phyloP scores from a whole-genome alignment of 2,888 invertebrate species.

The Drosophila lutescens region DNA sequence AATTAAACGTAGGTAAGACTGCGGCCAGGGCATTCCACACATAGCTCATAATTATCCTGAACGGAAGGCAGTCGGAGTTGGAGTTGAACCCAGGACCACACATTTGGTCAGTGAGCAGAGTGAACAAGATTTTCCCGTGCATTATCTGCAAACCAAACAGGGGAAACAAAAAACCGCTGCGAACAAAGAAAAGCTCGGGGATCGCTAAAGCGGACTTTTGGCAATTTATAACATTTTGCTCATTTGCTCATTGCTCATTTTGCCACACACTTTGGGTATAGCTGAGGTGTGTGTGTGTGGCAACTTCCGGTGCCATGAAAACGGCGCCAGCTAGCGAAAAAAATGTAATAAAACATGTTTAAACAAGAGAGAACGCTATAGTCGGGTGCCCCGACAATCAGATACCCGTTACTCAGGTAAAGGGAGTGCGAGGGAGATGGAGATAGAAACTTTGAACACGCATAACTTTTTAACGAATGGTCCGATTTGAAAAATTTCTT shows the following conservation, averaged over 20 bases:
- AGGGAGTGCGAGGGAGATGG: too few relatives aligned
- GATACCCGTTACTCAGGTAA: too few relatives aligned
- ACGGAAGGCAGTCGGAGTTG: too few relatives aligned
- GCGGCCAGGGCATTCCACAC: slow-evolving; percentile 53
- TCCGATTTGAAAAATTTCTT: too few relatives aligned
- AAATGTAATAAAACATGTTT: slow-evolving; percentile 74
- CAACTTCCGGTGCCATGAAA: slow-evolving; percentile 68
- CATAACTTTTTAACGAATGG: too few relatives aligned
- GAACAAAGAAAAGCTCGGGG: slow-evolving; percentile 33
- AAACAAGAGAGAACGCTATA: too few relatives aligned
- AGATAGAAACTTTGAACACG: too few relatives aligned
- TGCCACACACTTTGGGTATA: slow-evolving; percentile 36
- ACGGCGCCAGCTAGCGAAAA: slow-evolving; percentile 66
- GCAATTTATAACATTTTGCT: slow-evolving; percentile 77
- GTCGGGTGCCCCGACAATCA: too few relatives aligned
- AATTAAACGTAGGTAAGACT: slow-evolving; percentile 49
- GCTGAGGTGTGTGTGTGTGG: slow-evolving; percentile 38
- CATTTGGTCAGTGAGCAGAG: slow-evolving; percentile 51
- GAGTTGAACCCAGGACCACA: slow-evolving; percentile 8
- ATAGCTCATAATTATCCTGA: slow-evolving; percentile 73
- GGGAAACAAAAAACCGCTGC: slow-evolving; percentile 33
- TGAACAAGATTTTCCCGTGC: slow-evolving; percentile 65
- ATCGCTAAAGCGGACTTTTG: slow-evolving; percentile 52
- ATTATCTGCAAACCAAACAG: slow-evolving; percentile 60
- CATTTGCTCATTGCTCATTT: slow-evolving; percentile 58